Conservation (phyloP, 2,797 vertebrate genomes). For the Mus spretus region DNA sequence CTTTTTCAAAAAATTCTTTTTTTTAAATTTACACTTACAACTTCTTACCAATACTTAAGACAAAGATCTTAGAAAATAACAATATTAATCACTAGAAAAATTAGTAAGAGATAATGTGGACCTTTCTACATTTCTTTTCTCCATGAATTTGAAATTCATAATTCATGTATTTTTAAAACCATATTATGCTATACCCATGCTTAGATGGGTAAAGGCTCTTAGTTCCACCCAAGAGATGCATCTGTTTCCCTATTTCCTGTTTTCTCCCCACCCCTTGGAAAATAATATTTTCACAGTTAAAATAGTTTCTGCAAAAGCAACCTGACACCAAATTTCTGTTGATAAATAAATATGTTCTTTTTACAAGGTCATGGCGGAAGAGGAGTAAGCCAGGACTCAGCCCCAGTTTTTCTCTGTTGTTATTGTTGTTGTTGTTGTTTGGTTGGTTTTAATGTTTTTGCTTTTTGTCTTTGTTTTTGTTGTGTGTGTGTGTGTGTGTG, state of each 20-base stretch:
- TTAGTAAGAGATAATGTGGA: neutral
- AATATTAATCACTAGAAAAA: neutral
- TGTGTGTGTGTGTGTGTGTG: no score
- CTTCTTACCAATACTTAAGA: neutral
- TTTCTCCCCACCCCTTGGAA: neutral
- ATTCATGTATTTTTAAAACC: neutral
- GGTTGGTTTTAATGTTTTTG: no score
- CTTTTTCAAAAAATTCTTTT: neutral
- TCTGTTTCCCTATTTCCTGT: neutral
- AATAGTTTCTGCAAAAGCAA: neutral
- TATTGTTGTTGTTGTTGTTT: no score
- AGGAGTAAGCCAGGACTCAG: neutral
- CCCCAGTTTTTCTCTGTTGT: neutral
- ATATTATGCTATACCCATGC: neutral
- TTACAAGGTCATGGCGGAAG: neutral
- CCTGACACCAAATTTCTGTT: neutral
- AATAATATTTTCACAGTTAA: neutral
- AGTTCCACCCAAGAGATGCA: neutral
- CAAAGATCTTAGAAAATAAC: neutral
- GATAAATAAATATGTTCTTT: neutral
- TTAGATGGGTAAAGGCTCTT: neutral
- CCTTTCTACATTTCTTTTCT: neutral
- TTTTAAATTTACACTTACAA: neutral
- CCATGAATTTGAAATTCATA: neutral
- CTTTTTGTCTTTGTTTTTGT: no score